Percentiles rank a stretch among this genome's conserved stretches.
These are phyloP conservation scores for Diadophis punctatus DNA, from an alignment of 2,113 vertebrate species.

Conservation along the genomic window DNA sequence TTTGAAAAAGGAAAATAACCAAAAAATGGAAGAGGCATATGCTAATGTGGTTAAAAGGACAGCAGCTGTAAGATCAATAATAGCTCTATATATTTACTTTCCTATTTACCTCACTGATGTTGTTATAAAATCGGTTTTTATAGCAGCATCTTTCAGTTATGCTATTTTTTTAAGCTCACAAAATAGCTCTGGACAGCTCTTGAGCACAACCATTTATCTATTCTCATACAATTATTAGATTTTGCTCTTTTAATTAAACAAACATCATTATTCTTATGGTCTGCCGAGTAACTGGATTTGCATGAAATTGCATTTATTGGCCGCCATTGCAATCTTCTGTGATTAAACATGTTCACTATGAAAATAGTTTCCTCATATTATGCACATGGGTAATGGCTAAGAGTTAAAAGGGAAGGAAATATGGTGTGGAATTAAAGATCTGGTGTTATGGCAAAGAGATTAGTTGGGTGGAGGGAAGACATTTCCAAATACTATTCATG, in stretches of 20 bases:
- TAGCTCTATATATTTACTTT: no score
- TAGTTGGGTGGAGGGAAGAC: background rate
- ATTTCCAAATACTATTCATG: constrained; percentile 37
- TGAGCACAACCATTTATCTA: background rate
- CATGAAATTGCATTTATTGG: constrained; percentile 1
- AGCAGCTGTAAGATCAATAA: background rate
- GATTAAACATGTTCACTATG: background rate
- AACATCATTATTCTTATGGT: background rate
- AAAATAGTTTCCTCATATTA: background rate
- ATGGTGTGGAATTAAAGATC: constrained; percentile 23
- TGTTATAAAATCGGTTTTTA: background rate
- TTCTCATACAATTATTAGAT: background rate
- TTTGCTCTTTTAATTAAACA: constrained; percentile 15
- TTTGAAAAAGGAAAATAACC: background rate
- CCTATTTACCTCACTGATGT: background rate
- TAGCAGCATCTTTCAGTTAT: background rate
- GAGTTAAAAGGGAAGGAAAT: background rate
- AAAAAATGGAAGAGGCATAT: background rate
- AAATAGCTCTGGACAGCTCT: background rate
- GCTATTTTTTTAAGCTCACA: background rate
- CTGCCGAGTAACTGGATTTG: background rate
- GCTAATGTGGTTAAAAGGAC: background rate
- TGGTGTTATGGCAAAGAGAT: background rate
- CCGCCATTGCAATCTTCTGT: background rate
- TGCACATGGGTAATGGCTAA: constrained; percentile 21